Evolutionary conservation across 2,113 vertebrate genomes (phyloP), one percentile per base, ranked within the genome.

Genomic region (Alosa alosa): DNA sequence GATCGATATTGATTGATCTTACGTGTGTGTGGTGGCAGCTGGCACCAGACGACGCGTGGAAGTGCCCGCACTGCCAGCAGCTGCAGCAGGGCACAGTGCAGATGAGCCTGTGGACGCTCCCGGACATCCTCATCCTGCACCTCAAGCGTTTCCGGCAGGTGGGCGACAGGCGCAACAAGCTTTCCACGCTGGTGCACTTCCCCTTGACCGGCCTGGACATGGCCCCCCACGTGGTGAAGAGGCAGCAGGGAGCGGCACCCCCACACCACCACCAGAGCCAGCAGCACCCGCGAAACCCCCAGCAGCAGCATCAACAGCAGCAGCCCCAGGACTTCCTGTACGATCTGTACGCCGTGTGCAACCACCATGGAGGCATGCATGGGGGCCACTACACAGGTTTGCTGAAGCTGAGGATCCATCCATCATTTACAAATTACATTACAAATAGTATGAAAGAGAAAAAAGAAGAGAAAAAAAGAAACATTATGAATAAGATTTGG

Each of bases 341-440:
- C 0, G 98, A 99, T 86, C 92, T 99, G 86, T 99, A 99, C 0
- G 98, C 97, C 0, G 97, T 99, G 91, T 99, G 98, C 93, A 98
- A 99, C 92, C 98, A 99, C 93, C 98, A 99, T 0, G 98, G 98
- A 90, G 97, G 96, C 86, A 96, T 99, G 96, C 98, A 99, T 82
- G 97, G 98, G 0, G 98, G 98, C 41, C 98, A 99, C 91, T 99
- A 99, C 94, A 99, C 98, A 86, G 98, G 97, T 98, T 90, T 39
- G 95, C 94, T 68, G 4, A 6, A 31, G 52, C 15, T 20, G 15
- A 57, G 64, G n/a, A 25, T 68, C 64, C 8, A 68, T 31, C 64
- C 31, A 31, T 13, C n/a, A 68, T 60, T 60, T 60, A 0, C 55
- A 20, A 60, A 60, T 60, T 0, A 60, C 18, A 60, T 7, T 44